phyloP scores from a whole-genome alignment of 2,113 vertebrate species.

The Albula goreensis region DNA sequence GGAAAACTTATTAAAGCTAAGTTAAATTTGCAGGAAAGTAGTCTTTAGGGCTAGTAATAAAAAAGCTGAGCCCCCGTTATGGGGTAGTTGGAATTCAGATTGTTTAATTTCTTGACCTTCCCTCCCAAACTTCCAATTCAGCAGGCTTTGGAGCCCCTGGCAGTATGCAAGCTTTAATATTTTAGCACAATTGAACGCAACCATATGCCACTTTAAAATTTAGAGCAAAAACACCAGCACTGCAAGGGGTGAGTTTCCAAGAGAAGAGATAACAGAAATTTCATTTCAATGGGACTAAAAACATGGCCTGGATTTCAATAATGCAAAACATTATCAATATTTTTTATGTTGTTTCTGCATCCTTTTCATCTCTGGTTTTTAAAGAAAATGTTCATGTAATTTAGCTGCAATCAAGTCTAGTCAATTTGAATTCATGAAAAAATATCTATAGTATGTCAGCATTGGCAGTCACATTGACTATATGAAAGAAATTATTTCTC shows the following conservation, averaged over 20 bases:
- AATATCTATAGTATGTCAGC: not conserved
- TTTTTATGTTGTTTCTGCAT: too few relatives aligned
- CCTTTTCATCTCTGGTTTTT: not conserved
- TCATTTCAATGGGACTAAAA: conserved; percentile 19
- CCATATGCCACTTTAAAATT: conserved; percentile 28
- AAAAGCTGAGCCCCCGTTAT: not conserved
- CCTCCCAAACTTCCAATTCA: not conserved
- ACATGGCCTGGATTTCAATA: not conserved
- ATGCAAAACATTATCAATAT: too few relatives aligned
- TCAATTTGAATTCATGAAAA: not conserved
- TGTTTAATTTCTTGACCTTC: conserved; percentile 30
- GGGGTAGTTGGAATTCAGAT: not conserved
- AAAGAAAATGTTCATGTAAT: not conserved
- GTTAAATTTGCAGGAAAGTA: not conserved
- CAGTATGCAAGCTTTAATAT: conserved; percentile 36
- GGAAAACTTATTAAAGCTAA: conserved; percentile 28
- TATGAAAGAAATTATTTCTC: not conserved
- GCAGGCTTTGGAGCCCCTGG: conserved; percentile 6
- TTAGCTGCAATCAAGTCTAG: not conserved
- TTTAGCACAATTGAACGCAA: conserved; percentile 31
- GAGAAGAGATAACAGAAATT: conserved; percentile 8
- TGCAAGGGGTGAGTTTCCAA: not conserved
- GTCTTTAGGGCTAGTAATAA: conserved; percentile 21
- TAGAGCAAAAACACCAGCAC: conserved; percentile 2
- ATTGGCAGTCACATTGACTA: not conserved